These are phyloP conservation scores for Tachysurus fulvidraco DNA, from an alignment of 2,113 vertebrate genomes.

Conservation along the genomic window DNA sequence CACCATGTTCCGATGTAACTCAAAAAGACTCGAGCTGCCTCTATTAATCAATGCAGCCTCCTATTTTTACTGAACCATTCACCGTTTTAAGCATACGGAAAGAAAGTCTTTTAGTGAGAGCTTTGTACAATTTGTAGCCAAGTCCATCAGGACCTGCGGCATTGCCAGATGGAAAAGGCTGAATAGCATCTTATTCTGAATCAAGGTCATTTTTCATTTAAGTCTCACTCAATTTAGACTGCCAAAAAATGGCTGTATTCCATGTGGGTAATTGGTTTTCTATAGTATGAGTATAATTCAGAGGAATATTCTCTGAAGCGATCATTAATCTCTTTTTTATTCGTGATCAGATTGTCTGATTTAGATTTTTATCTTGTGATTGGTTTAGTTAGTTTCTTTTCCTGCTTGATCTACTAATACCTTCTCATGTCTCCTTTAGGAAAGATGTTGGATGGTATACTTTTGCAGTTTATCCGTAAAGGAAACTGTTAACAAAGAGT, in stretches of 20 bases:
- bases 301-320: slow-evolving; percentile 12
- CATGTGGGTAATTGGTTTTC: slow-evolving; percentile 18
- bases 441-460: background rate
- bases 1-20: background rate
- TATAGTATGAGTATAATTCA: slow-evolving; percentile 15
- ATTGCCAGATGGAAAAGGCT: slow-evolving; percentile 25
- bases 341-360: background rate
- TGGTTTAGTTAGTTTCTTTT: background rate
- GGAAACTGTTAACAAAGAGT: background rate
- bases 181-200: slow-evolving; percentile 21
- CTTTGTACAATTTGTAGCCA: slow-evolving; percentile 29
- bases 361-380: background rate
- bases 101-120: slow-evolving; percentile 10
- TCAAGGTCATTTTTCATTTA: slow-evolving; percentile 11
- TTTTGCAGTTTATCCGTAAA: background rate
- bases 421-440: background rate
- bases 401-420: background rate
- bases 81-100: background rate
- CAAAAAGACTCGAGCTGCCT: slow-evolving; percentile 18
- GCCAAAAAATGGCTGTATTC: slow-evolving; percentile 19
- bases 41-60: background rate
- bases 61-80: slow-evolving; percentile 19
- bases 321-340: slow-evolving; percentile 17
- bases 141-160: slow-evolving; percentile 4
- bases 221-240: slow-evolving; percentile 29